These are phyloP conservation scores for Ophthalmolycus amberensis DNA, from an alignment of 2,113 vertebrate species.

Conservation along the genomic window DNA sequence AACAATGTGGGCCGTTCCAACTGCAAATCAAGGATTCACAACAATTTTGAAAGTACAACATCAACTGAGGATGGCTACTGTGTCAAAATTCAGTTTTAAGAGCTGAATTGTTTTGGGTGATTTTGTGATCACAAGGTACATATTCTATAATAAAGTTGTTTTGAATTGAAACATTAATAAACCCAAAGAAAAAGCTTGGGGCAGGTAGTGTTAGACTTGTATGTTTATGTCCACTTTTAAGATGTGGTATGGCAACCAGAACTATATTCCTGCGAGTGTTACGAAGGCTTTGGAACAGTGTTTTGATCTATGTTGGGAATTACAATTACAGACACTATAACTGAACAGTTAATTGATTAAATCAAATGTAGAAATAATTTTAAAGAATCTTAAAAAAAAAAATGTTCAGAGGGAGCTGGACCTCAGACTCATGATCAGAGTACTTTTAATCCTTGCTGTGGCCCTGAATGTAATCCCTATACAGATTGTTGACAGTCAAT, in stretches of 20 bases:
- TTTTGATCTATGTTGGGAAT: no score
- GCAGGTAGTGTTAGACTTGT: neutral
- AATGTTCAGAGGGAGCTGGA: neutral
- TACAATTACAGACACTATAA: neutral
- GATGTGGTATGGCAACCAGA: neutral
- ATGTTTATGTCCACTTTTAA: neutral
- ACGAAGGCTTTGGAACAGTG: neutral
- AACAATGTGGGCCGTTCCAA: no score
- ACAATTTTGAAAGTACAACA: neutral
- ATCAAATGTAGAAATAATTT: neutral
- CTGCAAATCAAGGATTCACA: neutral
- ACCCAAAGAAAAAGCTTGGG: neutral
- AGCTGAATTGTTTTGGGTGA: neutral
- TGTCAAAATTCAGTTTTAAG: neutral
- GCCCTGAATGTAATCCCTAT: neutral
- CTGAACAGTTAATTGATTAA: neutral
- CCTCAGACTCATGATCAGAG: neutral
- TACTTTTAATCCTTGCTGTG: neutral
- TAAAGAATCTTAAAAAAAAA: neutral
- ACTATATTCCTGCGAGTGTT: neutral
- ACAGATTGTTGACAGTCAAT: neutral
- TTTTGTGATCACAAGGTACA: neutral
- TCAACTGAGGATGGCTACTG: neutral
- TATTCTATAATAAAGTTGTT: neutral
- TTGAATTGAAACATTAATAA: neutral